phyloP scores from a whole-genome alignment of 2,888 invertebrate genomes.

The Lochmaea crataegi region DNA sequence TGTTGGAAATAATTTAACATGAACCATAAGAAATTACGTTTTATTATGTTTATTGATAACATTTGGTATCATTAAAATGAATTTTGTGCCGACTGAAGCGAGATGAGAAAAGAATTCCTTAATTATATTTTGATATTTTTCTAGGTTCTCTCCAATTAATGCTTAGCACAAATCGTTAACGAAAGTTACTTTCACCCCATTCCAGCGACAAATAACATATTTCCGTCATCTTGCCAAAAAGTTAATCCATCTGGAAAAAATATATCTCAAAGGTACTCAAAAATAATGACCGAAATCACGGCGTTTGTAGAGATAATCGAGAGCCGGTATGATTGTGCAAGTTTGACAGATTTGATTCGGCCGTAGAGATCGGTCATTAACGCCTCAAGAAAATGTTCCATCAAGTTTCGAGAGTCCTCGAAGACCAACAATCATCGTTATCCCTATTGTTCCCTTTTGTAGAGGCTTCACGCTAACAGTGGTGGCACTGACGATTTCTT shows the following conservation, averaged over 20 bases:
- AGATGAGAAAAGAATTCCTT: not conserved
- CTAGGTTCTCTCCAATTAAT: constrained; percentile 8
- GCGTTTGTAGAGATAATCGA: constrained; percentile 52
- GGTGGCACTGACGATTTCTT: not conserved
- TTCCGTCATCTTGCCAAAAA: constrained; percentile 28
- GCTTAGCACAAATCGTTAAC: constrained; percentile 7
- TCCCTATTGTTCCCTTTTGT: constrained; percentile 60
- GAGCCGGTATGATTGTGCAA: constrained; percentile 58
- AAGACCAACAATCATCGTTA: constrained; percentile 65
- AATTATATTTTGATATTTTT: not conserved
- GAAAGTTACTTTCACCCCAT: not conserved
- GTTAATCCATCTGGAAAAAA: constrained; percentile 41
- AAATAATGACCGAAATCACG: constrained; percentile 50
- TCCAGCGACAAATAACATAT: constrained; percentile 22
- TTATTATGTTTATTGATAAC: no score
- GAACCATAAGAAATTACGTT: no score
- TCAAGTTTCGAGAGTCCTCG: constrained; percentile 60
- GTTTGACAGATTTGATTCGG: constrained; percentile 60
- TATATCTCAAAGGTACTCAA: constrained; percentile 39
- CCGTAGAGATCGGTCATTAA: constrained; percentile 60
- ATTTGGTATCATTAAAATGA: not conserved
- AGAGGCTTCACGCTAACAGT: constrained; percentile 34
- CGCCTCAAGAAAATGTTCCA: constrained; percentile 63
- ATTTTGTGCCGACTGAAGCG: not conserved
- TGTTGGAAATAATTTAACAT: not conserved